Base-by-base conservation (phyloP, 2,113 vertebrate genomes). In the Cervus canadensis region DNA sequence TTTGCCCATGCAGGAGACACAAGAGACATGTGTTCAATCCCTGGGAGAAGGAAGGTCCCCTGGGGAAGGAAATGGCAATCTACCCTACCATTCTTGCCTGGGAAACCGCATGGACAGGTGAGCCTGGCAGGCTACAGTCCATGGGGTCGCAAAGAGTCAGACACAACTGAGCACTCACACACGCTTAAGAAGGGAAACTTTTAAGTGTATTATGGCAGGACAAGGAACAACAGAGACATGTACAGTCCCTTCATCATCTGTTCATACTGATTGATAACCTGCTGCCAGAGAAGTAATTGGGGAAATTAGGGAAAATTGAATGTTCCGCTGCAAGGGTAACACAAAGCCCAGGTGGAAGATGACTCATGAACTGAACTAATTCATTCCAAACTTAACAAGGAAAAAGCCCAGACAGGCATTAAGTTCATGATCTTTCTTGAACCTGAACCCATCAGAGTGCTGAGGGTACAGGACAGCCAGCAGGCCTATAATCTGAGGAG, bases 191-290 rank as follows among this genome's bases (percentile, higher is more conserved):
- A 71, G 26, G 21, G 85, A 74, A 67, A 60, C 57, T 74, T 82
- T 71, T 36, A 59, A 85, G 48, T 12, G 36, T 56, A 56, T 28
- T 8, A 28, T 30, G 43, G 16, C 50, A 83, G 23, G n/a, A 6
- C 21, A 60, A 17, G 62, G 40, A 81, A 56, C 36, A 74, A 25
- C 23, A 57, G 28, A 33, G 57, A 50, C 43, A 43, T 3, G 10
- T 33, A n/a, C 71, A 87, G 33, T 33, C 19, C 33, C 11, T 83
- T 74, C 43, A 12, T 30, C 33, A 52, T 60, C 90, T n/a, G 5
- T 1, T 0, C 2, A 21, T 11, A 43, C 83, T 0, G 3, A 60
- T 50, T 1, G 1, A 71, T 40, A 40, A 45, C 52, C 43, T 12
- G 3, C 48, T 60, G 26, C 59, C 30, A 43, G 86, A 57, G 48